These are phyloP conservation scores for Masticophis lateralis DNA, from an alignment of 2,797 vertebrate species.

Conservation along the genomic window DNA sequence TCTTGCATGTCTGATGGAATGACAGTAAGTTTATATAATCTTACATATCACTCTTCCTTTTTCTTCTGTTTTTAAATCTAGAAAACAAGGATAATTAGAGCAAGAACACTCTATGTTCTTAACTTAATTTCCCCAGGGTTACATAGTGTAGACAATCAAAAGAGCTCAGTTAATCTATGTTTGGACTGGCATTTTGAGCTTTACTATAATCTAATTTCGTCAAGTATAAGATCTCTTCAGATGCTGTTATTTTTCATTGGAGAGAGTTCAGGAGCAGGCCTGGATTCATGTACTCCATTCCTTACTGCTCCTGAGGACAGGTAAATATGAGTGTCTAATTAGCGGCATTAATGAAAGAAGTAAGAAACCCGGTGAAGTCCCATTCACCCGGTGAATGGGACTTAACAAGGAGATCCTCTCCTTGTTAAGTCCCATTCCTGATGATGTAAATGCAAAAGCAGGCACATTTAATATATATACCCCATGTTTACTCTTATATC, in stretches of 20 bases:
- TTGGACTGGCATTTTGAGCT: not conserved
- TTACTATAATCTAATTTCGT: not conserved
- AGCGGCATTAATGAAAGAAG: not conserved
- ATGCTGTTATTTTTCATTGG: not conserved
- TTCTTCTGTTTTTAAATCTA: not conserved
- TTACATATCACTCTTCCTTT: not conserved
- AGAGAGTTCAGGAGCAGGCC: not conserved
- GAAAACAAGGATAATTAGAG: not conserved
- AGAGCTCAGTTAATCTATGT: not conserved
- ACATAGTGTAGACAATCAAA: not conserved
- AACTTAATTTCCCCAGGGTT: not conserved
- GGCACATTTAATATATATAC: not conserved
- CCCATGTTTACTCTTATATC: not conserved
- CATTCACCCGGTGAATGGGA: too few relatives aligned
- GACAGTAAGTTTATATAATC: not conserved
- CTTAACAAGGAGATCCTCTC: too few relatives aligned
- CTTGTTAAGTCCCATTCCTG: not conserved
- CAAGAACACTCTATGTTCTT: not conserved
- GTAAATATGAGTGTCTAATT: not conserved
- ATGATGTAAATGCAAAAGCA: not conserved
- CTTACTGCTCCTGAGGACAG: not conserved
- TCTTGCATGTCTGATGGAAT: not conserved
- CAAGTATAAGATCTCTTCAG: not conserved
- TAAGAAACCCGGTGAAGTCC: not conserved
- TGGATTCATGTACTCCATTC: not conserved